phyloP scores from a whole-genome alignment of 2,113 vertebrate genomes.

The Thalassarche chlororhynchos region DNA sequence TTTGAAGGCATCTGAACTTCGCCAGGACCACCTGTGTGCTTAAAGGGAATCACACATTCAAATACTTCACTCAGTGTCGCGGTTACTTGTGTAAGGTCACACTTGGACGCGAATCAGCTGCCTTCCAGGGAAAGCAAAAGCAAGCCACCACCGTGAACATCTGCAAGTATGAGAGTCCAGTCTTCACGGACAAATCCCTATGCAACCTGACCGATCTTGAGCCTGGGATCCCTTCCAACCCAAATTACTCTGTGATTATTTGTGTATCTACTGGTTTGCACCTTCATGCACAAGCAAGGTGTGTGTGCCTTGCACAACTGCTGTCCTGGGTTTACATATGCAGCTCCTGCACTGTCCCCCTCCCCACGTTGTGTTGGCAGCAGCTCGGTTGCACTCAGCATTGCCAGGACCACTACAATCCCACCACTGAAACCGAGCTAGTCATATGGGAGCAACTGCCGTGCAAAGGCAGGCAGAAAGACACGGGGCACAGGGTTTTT shows the following conservation, averaged over 20 bases:
- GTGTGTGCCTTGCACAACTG: neutral
- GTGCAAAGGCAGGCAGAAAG: neutral
- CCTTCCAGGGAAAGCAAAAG: neutral
- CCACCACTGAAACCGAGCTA: neutral
- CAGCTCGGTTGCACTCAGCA: neutral
- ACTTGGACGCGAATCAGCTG: too few relatives aligned
- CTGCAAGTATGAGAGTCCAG: rapidly evolving
- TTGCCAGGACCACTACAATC: neutral
- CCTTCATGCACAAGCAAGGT: neutral
- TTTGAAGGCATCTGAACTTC: neutral
- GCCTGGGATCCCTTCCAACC: neutral
- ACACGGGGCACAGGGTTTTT: rapidly evolving
- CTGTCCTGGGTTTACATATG: rapidly evolving
- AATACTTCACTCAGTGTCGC: neutral
- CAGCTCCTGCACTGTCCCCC: rapidly evolving
- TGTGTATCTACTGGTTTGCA: neutral
- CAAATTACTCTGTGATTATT: neutral
- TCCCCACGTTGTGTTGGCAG: rapidly evolving
- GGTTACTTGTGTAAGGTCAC: neutral
- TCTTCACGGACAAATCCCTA: neutral
- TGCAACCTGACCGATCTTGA: neutral
- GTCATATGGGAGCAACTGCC: too few relatives aligned
- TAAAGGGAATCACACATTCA: rapidly evolving
- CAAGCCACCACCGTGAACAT: neutral
- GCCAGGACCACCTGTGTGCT: neutral